phyloP scores from a whole-genome alignment of 2,113 vertebrate species.

The Phrynosoma platyrhinos region DNA sequence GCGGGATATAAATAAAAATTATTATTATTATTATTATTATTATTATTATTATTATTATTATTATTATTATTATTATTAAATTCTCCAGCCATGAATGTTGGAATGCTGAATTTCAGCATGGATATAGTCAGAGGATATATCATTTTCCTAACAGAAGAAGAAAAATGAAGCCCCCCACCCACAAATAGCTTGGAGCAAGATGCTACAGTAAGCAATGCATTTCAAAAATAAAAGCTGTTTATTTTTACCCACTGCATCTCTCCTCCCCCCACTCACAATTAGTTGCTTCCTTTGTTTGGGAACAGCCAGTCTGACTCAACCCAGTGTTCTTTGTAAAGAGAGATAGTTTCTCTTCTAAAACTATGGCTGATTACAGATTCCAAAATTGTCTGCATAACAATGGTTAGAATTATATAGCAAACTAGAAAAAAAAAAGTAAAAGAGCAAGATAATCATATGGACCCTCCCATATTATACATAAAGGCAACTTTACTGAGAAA shows the following conservation, averaged over 20 bases:
- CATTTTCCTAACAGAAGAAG: background rate
- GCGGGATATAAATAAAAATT: too few species aligned
- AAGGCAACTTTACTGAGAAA: background rate
- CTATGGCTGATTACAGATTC: slow-evolving; percentile 17
- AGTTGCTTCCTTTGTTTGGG: slow-evolving; percentile 4
- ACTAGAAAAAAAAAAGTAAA: background rate
- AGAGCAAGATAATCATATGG: too few species aligned
- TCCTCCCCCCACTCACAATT: background rate
- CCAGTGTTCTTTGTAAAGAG: background rate
- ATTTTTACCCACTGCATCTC: too few species aligned
- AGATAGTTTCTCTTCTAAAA: background rate
- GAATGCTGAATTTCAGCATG: background rate
- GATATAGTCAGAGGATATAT: background rate
- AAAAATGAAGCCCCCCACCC: accelerated
- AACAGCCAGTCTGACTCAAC: background rate
- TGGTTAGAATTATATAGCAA: background rate
- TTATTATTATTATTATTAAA: too few species aligned
- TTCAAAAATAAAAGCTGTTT: background rate
- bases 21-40: too few species aligned
- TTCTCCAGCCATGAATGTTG: accelerated
- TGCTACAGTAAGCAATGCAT: background rate
- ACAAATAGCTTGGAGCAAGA: accelerated
- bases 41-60: too few species aligned
- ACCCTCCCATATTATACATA: background rate
- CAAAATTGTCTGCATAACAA: background rate